phyloP scores from a whole-genome alignment of 2,113 vertebrate species.

The Blennius ocellaris region DNA sequence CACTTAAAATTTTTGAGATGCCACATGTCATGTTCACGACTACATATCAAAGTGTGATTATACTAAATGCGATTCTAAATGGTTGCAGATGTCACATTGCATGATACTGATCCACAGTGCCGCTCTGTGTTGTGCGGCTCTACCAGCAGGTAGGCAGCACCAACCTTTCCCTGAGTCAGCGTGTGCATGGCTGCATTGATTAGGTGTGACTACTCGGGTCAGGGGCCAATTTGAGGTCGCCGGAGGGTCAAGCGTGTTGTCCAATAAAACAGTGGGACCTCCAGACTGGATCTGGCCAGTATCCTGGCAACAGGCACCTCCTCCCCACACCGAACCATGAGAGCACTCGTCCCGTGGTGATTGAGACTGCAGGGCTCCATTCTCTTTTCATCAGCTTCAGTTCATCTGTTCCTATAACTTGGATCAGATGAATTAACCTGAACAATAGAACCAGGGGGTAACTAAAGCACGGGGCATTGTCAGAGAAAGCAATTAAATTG shows the following conservation, averaged over 20 bases:
- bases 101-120: constrained; percentile 65
- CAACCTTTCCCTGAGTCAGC: constrained; percentile 54
- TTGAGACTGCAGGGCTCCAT: constrained; percentile 74
- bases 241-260: constrained; percentile 76
- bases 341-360: constrained; percentile 66
- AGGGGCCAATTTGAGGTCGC: constrained; percentile 78
- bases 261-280: constrained; percentile 82
- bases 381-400: constrained; percentile 78
- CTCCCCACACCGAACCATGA: constrained; percentile 66
- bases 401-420: constrained; percentile 72
- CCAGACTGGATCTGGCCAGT: constrained; percentile 65
- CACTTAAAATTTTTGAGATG: constrained; percentile 73
- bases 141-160: constrained; percentile 71
- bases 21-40: constrained; percentile 68
- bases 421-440: constrained; percentile 75
- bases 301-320: constrained; percentile 79
- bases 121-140: constrained; percentile 24
- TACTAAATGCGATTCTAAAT: constrained; percentile 63
- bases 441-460: constrained; percentile 74
- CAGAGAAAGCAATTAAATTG: constrained; percentile 64
- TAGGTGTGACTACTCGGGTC: constrained; percentile 75
- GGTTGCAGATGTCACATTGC: constrained; percentile 73
- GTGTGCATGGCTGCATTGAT: constrained; percentile 73
- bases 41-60: constrained; percentile 59
- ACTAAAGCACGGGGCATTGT: constrained; percentile 64